phyloP scores from a whole-genome alignment of 1,140 invertebrate species.

The Metaphire vulgaris region DNA sequence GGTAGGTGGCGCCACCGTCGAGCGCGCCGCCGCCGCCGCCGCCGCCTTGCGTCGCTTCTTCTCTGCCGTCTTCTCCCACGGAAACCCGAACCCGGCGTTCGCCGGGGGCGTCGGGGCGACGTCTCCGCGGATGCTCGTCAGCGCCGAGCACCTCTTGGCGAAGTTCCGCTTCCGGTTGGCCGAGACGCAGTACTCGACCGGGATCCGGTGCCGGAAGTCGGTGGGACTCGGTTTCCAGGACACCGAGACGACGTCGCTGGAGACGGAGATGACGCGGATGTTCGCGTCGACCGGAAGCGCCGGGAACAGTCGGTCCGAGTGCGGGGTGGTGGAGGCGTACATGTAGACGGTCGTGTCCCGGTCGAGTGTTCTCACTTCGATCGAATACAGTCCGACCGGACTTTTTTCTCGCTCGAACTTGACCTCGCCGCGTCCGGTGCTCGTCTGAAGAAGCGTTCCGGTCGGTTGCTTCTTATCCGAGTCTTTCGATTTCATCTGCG shows the following conservation, averaged over 20 bases:
- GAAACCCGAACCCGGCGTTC: conserved; percentile 37
- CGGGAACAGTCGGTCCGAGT: conserved; percentile 32
- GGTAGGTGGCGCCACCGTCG: conserved; percentile 4
- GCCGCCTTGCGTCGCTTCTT: conserved; percentile 29
- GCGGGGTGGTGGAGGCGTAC: conserved; percentile 32
- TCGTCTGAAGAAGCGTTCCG: conserved; percentile 19
- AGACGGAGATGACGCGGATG: conserved; percentile 32
- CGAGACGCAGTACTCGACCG: conserved; percentile 43
- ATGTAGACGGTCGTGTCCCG: conserved; percentile 34
- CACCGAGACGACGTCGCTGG: conserved; percentile 31
- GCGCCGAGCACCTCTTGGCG: conserved; percentile 38
- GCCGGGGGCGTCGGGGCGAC: conserved; percentile 31
- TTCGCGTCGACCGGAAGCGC: conserved; percentile 33
- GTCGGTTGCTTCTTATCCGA: not conserved
- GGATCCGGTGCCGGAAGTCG: conserved; percentile 1
- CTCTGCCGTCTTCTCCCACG: conserved; percentile 34
- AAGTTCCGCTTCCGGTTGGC: conserved; percentile 38
- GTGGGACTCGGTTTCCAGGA: conserved; percentile 37
- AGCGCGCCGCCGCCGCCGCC: conserved; percentile 27
- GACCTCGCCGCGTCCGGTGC: conserved; percentile 30
- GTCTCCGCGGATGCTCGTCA: conserved; percentile 36
- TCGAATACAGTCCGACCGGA: conserved; percentile 34
- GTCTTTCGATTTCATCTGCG: not conserved
- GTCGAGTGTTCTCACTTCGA: conserved; percentile 34
- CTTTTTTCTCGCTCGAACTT: conserved; percentile 32